These are phyloP conservation scores for Globodera ellingtonae DNA, from an alignment of 1,140 invertebrate species.

Conservation along the genomic window DNA sequence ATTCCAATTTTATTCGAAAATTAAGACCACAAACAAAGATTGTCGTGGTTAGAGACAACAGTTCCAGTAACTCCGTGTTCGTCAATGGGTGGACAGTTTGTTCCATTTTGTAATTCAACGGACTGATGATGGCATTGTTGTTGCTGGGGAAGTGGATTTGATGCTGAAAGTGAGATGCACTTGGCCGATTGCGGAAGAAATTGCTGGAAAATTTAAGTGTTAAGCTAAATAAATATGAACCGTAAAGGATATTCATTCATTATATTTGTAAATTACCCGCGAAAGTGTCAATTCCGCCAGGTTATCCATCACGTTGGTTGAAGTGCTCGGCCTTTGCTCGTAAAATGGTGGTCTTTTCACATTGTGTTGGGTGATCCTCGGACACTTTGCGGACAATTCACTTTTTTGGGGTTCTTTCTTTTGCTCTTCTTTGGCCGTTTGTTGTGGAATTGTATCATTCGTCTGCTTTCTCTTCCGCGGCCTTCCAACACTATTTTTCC, in stretches of 20 bases:
- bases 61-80: neutral
- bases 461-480: constrained; percentile 10
- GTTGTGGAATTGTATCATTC: neutral
- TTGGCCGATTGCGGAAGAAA: neutral
- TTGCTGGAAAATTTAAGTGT: too few relatives aligned
- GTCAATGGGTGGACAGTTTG: neutral
- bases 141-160: neutral
- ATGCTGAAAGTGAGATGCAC: neutral
- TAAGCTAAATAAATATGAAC: too few relatives aligned
- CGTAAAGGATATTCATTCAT: neutral
- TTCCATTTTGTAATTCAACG: neutral
- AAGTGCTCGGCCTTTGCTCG: neutral
- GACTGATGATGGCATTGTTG: neutral
- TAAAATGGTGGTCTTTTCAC: neutral
- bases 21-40: neutral
- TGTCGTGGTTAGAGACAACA: too few relatives aligned
- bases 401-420: constrained; percentile 6
- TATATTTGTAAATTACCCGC: neutral
- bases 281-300: neutral
- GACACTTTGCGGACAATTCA: neutral
- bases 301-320: neutral
- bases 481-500: constrained; percentile 13
- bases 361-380: neutral
- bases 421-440: neutral
- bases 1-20: neutral